These are phyloP conservation scores for Lethenteron reissneri DNA, from an alignment of 2,113 vertebrate genomes.

Conservation along the genomic window DNA sequence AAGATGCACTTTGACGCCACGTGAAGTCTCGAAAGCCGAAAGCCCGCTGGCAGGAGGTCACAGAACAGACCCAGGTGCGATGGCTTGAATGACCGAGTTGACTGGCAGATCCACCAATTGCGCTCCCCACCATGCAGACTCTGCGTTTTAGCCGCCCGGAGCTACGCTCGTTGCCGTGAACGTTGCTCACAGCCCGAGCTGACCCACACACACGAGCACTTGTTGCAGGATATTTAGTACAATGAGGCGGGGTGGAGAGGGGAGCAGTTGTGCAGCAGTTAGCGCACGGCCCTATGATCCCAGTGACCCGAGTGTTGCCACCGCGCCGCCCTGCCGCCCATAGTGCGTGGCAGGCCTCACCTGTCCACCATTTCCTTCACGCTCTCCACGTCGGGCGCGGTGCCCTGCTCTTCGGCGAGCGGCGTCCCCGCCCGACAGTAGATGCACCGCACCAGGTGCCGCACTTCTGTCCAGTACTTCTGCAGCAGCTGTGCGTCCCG, in stretches of 20 bases:
- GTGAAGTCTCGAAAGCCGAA: not conserved
- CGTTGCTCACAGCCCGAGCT: not conserved
- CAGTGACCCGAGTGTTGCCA: not conserved
- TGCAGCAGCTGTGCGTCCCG: slow-evolving; percentile 84
- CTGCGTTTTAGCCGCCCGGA: too few relatives aligned
- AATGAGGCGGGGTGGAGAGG: not conserved
- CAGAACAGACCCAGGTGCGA: too few relatives aligned
- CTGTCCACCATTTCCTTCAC: slow-evolving; percentile 88
- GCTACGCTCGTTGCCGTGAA: too few relatives aligned
- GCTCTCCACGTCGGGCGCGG: slow-evolving; percentile 67
- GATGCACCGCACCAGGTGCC: slow-evolving; percentile 77
- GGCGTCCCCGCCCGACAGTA: slow-evolving; percentile 81
- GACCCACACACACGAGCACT: not conserved
- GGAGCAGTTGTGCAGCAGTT: not conserved
- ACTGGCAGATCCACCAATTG: too few relatives aligned
- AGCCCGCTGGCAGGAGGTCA: not conserved
- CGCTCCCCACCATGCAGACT: too few relatives aligned
- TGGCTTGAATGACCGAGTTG: too few relatives aligned
- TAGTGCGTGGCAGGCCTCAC: slow-evolving; percentile 18
- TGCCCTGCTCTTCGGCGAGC: slow-evolving; percentile 65
- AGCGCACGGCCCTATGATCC: not conserved
- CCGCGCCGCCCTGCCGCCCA: too few relatives aligned
- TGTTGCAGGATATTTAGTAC: not conserved
- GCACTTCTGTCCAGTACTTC: slow-evolving; percentile 89
- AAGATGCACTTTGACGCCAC: not conserved